Conservation (phyloP, 1,140 invertebrate species). For the Nomia melanderi region DNA sequence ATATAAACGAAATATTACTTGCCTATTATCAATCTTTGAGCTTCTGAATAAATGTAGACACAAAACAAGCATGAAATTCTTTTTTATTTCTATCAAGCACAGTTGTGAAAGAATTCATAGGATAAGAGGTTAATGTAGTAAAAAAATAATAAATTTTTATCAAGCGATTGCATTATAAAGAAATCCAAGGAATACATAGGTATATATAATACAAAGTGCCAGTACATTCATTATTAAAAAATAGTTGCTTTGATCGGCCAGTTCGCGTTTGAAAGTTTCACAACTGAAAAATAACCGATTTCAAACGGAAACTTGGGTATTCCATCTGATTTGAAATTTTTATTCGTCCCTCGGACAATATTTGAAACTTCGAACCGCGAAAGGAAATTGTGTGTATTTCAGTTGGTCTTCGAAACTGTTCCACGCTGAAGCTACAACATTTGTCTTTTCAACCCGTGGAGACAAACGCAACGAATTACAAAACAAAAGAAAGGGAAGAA, state of each 20-base stretch:
- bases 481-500: neutral
- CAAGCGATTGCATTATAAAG: no score
- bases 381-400: neutral
- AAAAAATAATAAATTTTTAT: no score
- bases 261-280: neutral
- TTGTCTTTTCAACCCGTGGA: neutral
- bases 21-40: no score
- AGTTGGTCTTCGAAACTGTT: neutral
- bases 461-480: constrained; percentile 3
- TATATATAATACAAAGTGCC: no score
- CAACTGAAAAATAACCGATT: neutral
- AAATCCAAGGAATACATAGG: no score
- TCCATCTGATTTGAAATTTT: neutral
- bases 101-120: no score
- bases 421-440: neutral
- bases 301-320: neutral
- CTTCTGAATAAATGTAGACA: no score
- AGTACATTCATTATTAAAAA: no score
- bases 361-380: neutral
- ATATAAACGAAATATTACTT: no score
- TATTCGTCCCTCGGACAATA: neutral
- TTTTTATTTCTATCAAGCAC: no score
- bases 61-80: no score
- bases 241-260: neutral
- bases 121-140: no score